Conservation (phyloP, 1,140 invertebrate species). For the Phthorimaea operculella region DNA sequence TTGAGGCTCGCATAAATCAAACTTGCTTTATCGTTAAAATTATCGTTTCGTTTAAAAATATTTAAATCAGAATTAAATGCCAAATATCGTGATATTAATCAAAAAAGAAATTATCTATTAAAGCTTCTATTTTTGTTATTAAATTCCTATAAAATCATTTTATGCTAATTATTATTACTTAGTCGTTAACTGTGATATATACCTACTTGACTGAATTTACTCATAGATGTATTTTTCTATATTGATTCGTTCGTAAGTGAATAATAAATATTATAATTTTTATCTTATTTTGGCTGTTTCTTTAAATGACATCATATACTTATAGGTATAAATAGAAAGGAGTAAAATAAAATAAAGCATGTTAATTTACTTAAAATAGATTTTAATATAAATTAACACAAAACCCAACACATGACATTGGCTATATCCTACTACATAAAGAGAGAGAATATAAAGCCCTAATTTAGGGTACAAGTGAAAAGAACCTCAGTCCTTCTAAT, state of each 20-base stretch:
- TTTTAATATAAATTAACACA: conserved; percentile 65
- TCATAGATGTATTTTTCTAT: neutral
- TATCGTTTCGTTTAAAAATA: no score
- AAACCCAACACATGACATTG: conserved; percentile 65
- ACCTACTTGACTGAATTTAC: conserved; percentile 10
- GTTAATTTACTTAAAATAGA: conserved; percentile 46
- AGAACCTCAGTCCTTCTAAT: conserved; percentile 64
- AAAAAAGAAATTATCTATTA: conserved; percentile 15
- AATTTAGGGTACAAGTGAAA: conserved; percentile 67
- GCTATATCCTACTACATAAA: conserved; percentile 47
- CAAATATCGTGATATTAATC: conserved; percentile 15
- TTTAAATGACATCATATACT: neutral
- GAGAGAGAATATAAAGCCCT: conserved; percentile 60
- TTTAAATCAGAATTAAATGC: neutral
- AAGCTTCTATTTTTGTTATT: neutral
- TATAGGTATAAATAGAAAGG: neutral
- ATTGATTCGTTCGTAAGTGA: neutral
- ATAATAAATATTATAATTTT: neutral
- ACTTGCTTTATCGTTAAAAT: no score
- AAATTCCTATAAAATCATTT: neutral
- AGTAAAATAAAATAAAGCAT: conserved; percentile 5
- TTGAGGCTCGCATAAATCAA: no score
- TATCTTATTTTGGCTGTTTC: neutral
- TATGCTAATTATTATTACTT: neutral
- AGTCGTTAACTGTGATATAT: conserved; percentile 14